These are phyloP conservation scores for Ptiloglossa arizonensis DNA, from an alignment of 1,140 invertebrate species.

Conservation along the genomic window DNA sequence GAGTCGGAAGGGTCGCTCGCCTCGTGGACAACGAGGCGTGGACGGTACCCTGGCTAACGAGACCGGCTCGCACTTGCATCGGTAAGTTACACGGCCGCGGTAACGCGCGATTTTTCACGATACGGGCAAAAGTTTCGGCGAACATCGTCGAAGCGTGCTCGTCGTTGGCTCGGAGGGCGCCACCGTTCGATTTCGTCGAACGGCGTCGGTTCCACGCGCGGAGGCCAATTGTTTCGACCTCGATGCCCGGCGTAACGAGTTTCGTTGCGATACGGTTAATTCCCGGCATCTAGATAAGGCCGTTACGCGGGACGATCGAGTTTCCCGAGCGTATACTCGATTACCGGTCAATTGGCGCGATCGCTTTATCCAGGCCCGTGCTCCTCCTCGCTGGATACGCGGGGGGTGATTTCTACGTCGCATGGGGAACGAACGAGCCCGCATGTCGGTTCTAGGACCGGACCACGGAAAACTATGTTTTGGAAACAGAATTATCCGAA, in stretches of 20 bases:
- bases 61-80: too few species aligned
- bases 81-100: too few species aligned
- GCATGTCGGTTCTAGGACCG: slow-evolving; percentile 26
- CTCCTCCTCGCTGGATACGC: slow-evolving; percentile 19
- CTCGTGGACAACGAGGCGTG: too few species aligned
- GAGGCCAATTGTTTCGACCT: slow-evolving; percentile 40
- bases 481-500: slow-evolving; percentile 69
- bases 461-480: slow-evolving; percentile 63
- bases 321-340: slow-evolving; percentile 61
- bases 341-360: slow-evolving; percentile 68
- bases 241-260: slow-evolving; percentile 33
- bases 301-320: slow-evolving; percentile 69
- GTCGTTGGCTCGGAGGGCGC: too few species aligned
- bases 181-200: slow-evolving; percentile 37
- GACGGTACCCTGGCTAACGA: too few species aligned
- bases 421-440: slow-evolving; percentile 31
- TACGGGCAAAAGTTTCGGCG: too few species aligned
- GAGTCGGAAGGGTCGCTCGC: not conserved
- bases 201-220: not conserved
- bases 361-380: slow-evolving; percentile 57
- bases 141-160: not conserved
- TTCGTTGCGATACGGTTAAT: slow-evolving; percentile 68
- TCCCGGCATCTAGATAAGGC: slow-evolving; percentile 68
- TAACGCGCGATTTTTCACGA: too few species aligned
- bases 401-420: slow-evolving; percentile 12